These are phyloP conservation scores for Agapornis canus DNA, from an alignment of 2,797 vertebrate genomes.

Conservation along the genomic window DNA sequence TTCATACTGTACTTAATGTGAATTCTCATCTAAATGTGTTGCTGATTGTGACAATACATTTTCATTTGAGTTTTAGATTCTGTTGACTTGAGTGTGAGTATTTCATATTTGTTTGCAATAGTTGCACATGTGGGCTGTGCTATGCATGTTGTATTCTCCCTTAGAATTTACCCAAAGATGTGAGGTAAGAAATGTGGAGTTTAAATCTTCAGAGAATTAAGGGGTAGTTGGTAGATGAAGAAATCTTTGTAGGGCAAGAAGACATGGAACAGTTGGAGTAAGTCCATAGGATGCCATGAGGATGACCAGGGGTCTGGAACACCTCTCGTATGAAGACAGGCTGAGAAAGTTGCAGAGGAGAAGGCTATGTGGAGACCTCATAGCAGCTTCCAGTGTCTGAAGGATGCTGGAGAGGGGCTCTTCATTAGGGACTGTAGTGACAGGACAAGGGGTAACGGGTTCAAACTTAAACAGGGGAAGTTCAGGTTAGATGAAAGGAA, in stretches of 20 bases:
- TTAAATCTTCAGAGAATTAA: neutral
- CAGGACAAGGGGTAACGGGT: too few species aligned
- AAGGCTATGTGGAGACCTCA: neutral
- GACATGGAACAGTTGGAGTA: neutral
- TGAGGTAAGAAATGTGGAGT: neutral
- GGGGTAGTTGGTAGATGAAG: neutral
- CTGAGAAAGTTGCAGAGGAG: neutral
- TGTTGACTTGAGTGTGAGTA: neutral
- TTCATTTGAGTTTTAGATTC: neutral
- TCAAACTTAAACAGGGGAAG: too few species aligned
- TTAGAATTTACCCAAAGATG: neutral
- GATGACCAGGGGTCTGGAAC: neutral
- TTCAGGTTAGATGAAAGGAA: too few species aligned
- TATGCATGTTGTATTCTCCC: neutral
- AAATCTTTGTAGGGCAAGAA: neutral
- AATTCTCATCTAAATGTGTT: neutral
- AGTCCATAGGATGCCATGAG: neutral
- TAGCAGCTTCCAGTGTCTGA: neutral
- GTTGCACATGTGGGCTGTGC: neutral
- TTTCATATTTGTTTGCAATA: neutral
- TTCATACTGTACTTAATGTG: neutral
- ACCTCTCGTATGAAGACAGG: rapidly evolving
- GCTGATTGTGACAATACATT: neutral
- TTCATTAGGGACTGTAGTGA: too few species aligned
- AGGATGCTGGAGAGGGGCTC: too few species aligned